phyloP scores from a whole-genome alignment of 2,113 vertebrate genomes.

The Ailurus styani region DNA sequence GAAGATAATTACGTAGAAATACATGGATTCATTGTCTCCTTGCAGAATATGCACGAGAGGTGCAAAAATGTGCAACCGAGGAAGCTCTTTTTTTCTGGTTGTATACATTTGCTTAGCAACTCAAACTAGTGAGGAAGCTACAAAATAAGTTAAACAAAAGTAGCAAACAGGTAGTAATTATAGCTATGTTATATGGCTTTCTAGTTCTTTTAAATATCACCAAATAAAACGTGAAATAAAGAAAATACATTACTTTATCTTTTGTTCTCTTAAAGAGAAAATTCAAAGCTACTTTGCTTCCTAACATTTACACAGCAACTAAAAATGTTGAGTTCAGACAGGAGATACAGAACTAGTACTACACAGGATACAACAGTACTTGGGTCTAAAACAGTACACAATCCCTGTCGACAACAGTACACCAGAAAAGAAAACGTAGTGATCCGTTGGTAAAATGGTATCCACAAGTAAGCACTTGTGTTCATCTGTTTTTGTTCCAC shows the following conservation, averaged over 20 bases:
- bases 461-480: conserved; percentile 77
- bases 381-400: conserved; percentile 85
- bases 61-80: conserved; percentile 78
- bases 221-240: conserved; percentile 81
- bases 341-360: conserved; percentile 82
- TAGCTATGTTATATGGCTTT: conserved; percentile 87
- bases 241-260: conserved; percentile 74
- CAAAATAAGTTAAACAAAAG: conserved; percentile 84
- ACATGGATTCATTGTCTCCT: conserved; percentile 76
- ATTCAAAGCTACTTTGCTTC: conserved; percentile 81
- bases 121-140: conserved; percentile 74
- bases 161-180: conserved; percentile 81
- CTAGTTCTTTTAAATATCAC: conserved; percentile 82
- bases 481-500: conserved; percentile 67
- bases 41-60: conserved; percentile 74
- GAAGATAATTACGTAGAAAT: conserved; percentile 80
- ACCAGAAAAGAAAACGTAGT: conserved; percentile 66
- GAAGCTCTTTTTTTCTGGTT: conserved; percentile 76
- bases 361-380: conserved; percentile 86
- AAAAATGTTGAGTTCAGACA: conserved; percentile 79
- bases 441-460: conserved; percentile 74
- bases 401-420: conserved; percentile 84
- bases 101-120: conserved; percentile 80
- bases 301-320: conserved; percentile 83
- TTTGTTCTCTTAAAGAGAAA: conserved; percentile 72